These are phyloP conservation scores for Catostomus latipinnis DNA, from an alignment of 2,797 vertebrate species.

Conservation along the genomic window DNA sequence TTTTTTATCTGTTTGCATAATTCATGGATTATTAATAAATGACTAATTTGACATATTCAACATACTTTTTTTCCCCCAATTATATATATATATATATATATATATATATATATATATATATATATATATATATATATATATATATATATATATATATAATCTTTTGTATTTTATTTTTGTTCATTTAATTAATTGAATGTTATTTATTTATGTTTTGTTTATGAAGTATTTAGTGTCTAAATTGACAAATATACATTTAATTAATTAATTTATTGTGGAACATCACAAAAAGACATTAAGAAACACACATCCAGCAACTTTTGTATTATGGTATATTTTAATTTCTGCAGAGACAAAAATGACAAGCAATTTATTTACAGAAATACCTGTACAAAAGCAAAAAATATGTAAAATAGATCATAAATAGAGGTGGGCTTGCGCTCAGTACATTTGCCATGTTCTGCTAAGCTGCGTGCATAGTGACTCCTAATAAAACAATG, in stretches of 20 bases:
- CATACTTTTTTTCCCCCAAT: no score
- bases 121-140: no score
- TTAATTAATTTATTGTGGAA: not conserved
- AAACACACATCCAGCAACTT: constrained; percentile 1
- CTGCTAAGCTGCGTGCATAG: constrained; percentile 99
- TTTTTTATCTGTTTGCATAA: not conserved
- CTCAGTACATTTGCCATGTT: constrained; percentile 99
- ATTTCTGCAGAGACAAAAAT: constrained; percentile 99
- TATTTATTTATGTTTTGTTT: no score
- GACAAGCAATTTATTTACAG: constrained; percentile 99
- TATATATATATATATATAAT: no score
- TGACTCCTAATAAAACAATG: constrained; percentile 99
- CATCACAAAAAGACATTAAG: constrained; percentile 1
- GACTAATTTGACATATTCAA: no score
- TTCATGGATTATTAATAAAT: not conserved
- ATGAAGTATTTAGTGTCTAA: not conserved
- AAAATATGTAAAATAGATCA: constrained; percentile 99
- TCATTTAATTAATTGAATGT: no score
- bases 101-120: no score
- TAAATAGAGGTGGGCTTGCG: constrained; percentile 99
- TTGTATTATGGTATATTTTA: constrained; percentile 96
- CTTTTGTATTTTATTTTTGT: no score
- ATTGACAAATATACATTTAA: not conserved
- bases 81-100: no score
- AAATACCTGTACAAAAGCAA: constrained; percentile 99